Evolutionary conservation across 2,888 invertebrate genomes (phyloP).

Genomic region (Orchesella flavescens): DNA sequence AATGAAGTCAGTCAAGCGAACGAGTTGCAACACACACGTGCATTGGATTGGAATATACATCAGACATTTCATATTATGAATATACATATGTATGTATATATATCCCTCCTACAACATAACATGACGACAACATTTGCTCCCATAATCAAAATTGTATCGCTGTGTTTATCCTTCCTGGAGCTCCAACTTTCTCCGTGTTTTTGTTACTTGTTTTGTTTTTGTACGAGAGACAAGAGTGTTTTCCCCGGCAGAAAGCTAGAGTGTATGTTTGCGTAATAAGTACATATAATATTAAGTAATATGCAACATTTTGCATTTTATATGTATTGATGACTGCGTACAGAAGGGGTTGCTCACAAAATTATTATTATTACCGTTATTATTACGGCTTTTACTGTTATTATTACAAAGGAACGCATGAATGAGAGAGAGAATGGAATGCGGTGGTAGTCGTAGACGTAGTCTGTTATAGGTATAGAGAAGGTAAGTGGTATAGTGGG

Average conservation of each 20-base stretch:
- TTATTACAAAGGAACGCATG: constrained; percentile 32
- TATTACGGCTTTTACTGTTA: constrained; percentile 49
- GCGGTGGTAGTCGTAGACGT: neutral
- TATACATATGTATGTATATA: neutral
- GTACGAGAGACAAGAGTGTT: neutral
- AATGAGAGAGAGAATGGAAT: neutral
- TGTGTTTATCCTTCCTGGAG: neutral
- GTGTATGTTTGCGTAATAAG: neutral
- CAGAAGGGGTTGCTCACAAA: constrained; percentile 23
- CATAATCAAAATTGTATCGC: neutral
- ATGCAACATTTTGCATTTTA: constrained; percentile 53
- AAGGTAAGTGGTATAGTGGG: neutral
- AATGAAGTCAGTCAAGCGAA: constrained; percentile 7
- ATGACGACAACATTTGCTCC: neutral
- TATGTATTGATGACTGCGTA: constrained; percentile 1
- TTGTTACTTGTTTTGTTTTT: neutral
- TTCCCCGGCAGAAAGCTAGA: neutral
- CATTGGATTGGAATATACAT: too few relatives aligned
- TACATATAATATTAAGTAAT: constrained; percentile 36
- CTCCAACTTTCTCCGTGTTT: neutral
- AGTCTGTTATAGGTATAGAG: neutral
- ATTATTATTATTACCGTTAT: constrained; percentile 47
- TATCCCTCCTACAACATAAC: neutral
- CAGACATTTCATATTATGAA: neutral
- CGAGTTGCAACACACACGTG: neutral